Evolutionary conservation across 2,888 invertebrate genomes (phyloP).

Genomic region (Homarus gammarus): DNA sequence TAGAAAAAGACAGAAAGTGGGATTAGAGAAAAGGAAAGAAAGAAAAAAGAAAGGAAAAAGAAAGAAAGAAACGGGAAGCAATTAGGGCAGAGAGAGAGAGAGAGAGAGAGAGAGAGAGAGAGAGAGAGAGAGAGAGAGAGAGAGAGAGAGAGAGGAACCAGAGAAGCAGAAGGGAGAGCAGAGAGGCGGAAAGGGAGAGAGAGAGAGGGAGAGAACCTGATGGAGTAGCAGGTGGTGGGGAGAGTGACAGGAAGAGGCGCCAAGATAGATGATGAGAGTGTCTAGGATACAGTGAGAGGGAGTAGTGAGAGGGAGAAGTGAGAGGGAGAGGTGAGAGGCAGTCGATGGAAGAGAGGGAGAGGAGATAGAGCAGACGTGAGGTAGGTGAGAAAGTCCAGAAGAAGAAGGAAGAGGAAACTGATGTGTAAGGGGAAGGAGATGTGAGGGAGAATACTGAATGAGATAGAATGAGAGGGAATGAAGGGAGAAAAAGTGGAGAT

Average conservation of each 20-base stretch:
- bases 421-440: no score
- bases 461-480: not conserved
- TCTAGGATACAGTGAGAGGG: not conserved
- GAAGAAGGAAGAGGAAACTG: no score
- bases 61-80: constrained; percentile 3
- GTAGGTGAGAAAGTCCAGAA: no score
- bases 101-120: no score
- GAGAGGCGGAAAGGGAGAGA: not conserved
- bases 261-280: not conserved
- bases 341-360: not conserved
- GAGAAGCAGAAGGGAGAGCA: no score
- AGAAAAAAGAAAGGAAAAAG: not conserved
- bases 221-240: not conserved
- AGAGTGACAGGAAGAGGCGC: not conserved
- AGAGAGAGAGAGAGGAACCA: no score
- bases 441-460: not conserved
- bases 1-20: constrained; percentile 16
- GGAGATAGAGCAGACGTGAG: no score
- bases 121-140: not conserved
- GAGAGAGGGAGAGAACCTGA: not conserved
- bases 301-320: not conserved
- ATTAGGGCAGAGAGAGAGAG: constrained; percentile 15
- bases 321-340: not conserved
- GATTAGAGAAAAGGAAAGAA: not conserved
- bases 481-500: not conserved